Percentiles rank a stretch among this genome's conserved stretches.
Evolutionary conservation across 2,113 vertebrate genomes (phyloP).

Genomic region (Percina caprodes): DNA sequence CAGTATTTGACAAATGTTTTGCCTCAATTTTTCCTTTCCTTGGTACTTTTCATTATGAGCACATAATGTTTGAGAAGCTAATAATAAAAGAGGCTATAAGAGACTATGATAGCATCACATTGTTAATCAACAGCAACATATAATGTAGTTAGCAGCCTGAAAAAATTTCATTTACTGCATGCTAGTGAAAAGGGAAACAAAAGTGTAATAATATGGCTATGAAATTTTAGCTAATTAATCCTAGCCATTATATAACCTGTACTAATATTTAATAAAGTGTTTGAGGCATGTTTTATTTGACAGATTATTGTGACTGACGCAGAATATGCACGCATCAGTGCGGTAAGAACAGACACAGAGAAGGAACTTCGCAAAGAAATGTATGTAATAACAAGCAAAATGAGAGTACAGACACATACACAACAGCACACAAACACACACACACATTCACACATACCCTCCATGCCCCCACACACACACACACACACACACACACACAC

Average conservation of each 20-base stretch:
- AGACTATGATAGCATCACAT: neutral
- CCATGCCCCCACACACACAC: too few species aligned
- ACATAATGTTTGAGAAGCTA: neutral
- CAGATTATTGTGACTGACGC: neutral
- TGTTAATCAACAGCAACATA: constrained; percentile 39
- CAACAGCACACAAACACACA: constrained; percentile 4
- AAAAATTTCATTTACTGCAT: constrained; percentile 42
- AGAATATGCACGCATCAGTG: too few species aligned
- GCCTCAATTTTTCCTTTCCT: neutral
- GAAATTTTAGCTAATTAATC: constrained; percentile 53
- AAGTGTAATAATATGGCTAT: constrained; percentile 46
- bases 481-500: constrained; percentile 5
- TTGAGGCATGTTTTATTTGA: neutral
- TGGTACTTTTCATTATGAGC: neutral
- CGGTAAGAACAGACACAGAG: constrained; percentile 4
- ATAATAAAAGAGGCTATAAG: constrained; percentile 40
- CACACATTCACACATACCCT: neutral
- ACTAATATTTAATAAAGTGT: constrained; percentile 20
- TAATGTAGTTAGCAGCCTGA: constrained; percentile 43
- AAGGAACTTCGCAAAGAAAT: neutral
- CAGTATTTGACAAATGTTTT: neutral
- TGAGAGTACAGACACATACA: neutral
- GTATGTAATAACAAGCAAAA: neutral
- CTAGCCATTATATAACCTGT: neutral
- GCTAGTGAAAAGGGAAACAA: constrained; percentile 33